Evolutionary conservation across 2,888 invertebrate species (phyloP).

Genomic region (Lobophora halterata): DNA sequence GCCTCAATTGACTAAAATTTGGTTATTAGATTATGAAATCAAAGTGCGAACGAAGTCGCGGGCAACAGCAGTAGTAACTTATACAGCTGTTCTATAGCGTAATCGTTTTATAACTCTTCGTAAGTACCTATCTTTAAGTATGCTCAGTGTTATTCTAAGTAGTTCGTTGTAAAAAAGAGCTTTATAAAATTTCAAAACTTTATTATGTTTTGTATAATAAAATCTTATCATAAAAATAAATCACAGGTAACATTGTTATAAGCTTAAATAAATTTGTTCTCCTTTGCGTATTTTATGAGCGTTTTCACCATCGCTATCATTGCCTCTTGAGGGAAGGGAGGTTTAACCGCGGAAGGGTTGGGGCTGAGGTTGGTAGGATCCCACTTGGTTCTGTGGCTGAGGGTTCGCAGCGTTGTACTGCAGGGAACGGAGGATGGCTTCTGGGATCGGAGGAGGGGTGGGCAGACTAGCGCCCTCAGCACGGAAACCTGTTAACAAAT

Average conservation of each 20-base stretch:
- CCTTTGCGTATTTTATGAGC: constrained; percentile 39
- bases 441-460: constrained; percentile 83
- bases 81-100: too few species aligned
- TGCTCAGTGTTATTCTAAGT: too few species aligned
- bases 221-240: constrained; percentile 50
- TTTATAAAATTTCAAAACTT: constrained; percentile 15
- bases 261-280: constrained; percentile 38
- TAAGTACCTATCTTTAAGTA: too few species aligned
- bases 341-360: constrained; percentile 62
- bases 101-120: too few species aligned
- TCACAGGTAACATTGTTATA: constrained; percentile 67
- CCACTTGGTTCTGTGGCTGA: constrained; percentile 50
- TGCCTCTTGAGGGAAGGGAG: constrained; percentile 7
- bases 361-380: constrained; percentile 36
- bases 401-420: constrained; percentile 63
- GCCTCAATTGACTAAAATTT: too few species aligned
- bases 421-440: constrained; percentile 78
- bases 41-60: too few species aligned
- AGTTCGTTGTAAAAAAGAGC: too few species aligned
- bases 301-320: constrained; percentile 22
- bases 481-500: constrained; percentile 75
- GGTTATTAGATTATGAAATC: too few species aligned
- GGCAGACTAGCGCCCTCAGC: constrained; percentile 82
- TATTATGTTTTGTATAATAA: constrained; percentile 29
- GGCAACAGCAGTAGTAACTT: too few species aligned